Percentiles rank a stretch among this genome's conserved stretches.
Evolutionary conservation across 2,797 vertebrate species (phyloP).

Genomic region (Macrochelys suwanniensis): DNA sequence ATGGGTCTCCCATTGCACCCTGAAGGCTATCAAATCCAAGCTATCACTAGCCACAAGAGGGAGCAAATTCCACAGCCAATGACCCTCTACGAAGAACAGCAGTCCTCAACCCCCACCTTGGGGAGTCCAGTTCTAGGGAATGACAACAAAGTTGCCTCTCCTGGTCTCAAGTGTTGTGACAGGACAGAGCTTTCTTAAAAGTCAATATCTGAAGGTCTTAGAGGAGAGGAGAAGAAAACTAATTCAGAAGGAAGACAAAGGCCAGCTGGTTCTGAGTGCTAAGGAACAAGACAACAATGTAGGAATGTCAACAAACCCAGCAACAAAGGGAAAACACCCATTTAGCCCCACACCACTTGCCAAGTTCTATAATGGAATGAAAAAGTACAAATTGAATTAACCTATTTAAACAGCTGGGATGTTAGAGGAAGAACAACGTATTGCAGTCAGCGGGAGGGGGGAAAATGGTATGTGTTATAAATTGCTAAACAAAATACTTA

Average conservation of each 20-base stretch:
- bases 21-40: background rate
- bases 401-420: background rate
- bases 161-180: background rate
- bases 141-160: accelerated
- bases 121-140: accelerated
- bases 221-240: too few relatives aligned
- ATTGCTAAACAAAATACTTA: background rate
- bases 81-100: accelerated
- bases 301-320: background rate
- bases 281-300: background rate
- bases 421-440: accelerated
- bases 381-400: background rate
- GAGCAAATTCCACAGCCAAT: background rate
- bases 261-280: background rate
- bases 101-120: background rate
- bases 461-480: background rate
- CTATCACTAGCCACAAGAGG: background rate
- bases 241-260: background rate
- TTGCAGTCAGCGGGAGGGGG: background rate
- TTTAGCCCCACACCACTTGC: background rate
- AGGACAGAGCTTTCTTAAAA: background rate
- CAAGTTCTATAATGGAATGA: background rate
- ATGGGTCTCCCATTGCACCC: background rate
- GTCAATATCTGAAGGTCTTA: background rate
- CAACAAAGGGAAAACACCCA: background rate